Evolutionary conservation across 2,797 vertebrate species (phyloP).

Genomic region (Gephyroberyx darwinii): DNA sequence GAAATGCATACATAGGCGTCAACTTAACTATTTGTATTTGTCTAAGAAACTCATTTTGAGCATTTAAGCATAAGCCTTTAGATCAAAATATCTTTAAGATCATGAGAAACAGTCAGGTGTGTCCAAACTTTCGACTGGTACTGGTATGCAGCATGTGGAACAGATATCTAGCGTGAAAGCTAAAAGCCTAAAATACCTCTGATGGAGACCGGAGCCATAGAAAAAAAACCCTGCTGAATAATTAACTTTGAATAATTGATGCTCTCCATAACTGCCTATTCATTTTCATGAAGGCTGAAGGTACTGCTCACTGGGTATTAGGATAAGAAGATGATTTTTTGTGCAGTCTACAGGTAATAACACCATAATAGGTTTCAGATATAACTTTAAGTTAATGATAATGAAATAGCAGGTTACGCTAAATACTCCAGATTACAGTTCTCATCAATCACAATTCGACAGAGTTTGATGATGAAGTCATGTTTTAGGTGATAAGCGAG

Average conservation of each 20-base stretch:
- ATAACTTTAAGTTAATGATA: slow-evolving; percentile 1
- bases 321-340: slow-evolving; percentile 20
- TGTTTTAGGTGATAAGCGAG: too few species aligned
- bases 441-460: too few species aligned
- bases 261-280: slow-evolving; percentile 24
- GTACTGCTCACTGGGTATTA: slow-evolving; percentile 35
- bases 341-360: slow-evolving; percentile 4
- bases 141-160: background rate
- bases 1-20: too few species aligned
- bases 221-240: slow-evolving; percentile 31
- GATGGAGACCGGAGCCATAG: slow-evolving; percentile 8
- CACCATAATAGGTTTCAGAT: slow-evolving; percentile 5
- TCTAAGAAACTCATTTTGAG: too few species aligned
- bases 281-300: slow-evolving; percentile 38
- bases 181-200: slow-evolving; percentile 41
- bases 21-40: too few species aligned
- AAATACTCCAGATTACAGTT: too few species aligned
- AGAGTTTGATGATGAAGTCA: too few species aligned
- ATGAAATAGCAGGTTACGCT: too few species aligned
- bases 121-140: too few species aligned
- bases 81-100: too few species aligned
- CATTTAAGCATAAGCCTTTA: too few species aligned
- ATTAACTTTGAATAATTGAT: slow-evolving; percentile 69
- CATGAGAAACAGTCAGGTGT: too few species aligned
- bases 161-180: slow-evolving; percentile 17